A percentile compares a stretch with the other conserved stretches of the same genome.
Evolutionary conservation across 1,140 invertebrate species (phyloP).

Genomic region (Eumaeus atala): DNA sequence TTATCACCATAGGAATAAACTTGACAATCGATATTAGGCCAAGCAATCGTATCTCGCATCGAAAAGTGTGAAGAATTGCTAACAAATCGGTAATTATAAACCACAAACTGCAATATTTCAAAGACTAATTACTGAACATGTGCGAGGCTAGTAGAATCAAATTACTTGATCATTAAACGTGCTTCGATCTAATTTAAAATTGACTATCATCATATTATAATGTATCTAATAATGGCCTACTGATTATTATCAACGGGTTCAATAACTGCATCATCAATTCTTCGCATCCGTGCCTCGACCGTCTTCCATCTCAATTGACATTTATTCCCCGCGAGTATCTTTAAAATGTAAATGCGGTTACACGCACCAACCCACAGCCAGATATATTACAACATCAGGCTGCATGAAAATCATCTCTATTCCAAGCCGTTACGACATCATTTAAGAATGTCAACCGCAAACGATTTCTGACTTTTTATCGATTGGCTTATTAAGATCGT

Average conservation of each 20-base stretch:
- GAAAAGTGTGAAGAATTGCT: neutral
- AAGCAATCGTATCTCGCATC: too few relatives aligned
- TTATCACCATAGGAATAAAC: too few relatives aligned
- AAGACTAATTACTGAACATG: constrained; percentile 7
- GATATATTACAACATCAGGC: constrained; percentile 18
- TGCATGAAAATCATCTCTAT: constrained; percentile 34
- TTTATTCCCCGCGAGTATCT: constrained; percentile 66
- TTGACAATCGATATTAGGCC: too few relatives aligned
- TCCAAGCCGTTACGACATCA: constrained; percentile 27
- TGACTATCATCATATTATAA: constrained; percentile 9
- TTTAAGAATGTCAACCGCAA: constrained; percentile 27
- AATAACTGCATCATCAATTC: constrained; percentile 67
- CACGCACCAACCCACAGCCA: constrained; percentile 50
- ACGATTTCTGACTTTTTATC: constrained; percentile 32
- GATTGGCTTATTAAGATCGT: constrained; percentile 61
- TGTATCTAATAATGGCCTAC: constrained; percentile 24
- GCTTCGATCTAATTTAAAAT: constrained; percentile 10
- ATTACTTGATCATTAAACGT: constrained; percentile 5
- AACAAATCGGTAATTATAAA: constrained; percentile 3
- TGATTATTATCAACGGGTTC: constrained; percentile 58
- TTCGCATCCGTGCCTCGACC: constrained; percentile 49
- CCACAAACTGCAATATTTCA: constrained; percentile 4
- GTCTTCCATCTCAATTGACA: constrained; percentile 70
- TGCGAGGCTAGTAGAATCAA: constrained; percentile 8
- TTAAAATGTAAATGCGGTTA: constrained; percentile 71